A percentile compares a stretch with the other conserved stretches of the same genome.
Conservation (phyloP, 1,140 invertebrate species). For the Camponotus floridanus region DNA sequence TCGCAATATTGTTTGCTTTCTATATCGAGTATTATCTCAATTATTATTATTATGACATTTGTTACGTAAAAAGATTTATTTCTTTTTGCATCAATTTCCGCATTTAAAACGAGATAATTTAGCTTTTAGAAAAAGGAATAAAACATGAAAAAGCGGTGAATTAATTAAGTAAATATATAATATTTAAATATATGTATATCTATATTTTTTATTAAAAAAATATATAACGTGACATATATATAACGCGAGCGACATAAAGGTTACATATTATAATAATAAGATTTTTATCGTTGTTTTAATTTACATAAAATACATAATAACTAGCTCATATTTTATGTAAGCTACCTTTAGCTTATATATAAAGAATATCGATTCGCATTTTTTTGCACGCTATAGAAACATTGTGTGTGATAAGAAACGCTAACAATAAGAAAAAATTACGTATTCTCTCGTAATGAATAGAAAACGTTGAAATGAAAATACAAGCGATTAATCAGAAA, state of each 20-base stretch:
- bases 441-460: background rate
- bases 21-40: background rate
- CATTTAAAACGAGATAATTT: background rate
- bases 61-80: background rate
- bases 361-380: background rate
- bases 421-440: background rate
- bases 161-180: too few species aligned
- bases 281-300: background rate
- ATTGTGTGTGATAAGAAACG: background rate
- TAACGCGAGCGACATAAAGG: background rate
- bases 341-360: background rate
- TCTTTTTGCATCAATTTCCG: background rate
- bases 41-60: too few species aligned
- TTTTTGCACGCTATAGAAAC: background rate
- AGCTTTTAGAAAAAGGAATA: background rate
- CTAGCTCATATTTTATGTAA: background rate
- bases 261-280: background rate
- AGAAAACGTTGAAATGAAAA: background rate
- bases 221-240: background rate
- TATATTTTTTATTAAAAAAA: background rate
- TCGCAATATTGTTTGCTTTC: background rate
- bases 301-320: slow-evolving; percentile 9
- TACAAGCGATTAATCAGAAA: background rate
- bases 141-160: background rate
- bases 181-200: too few species aligned